Base-by-base conservation (phyloP, 1,140 invertebrate species). In the Thaumetopoea pityocampa region DNA sequence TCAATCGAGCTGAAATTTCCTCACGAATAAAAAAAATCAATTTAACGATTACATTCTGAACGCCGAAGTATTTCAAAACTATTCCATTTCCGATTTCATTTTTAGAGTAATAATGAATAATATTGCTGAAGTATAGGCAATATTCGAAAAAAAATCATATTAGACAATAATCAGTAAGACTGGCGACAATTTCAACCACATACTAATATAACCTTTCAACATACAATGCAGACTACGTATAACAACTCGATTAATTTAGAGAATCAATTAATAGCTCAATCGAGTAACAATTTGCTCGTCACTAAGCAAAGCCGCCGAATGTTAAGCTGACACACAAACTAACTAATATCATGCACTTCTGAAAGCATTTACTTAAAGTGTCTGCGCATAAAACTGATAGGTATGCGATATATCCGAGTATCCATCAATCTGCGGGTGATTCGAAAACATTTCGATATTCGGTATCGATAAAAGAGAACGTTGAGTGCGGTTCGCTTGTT, bases 311-410 rank as follows among this genome's bases (percentile, higher is more conserved):
- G n/a, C n/a, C 41, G 40, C 36, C 41, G 30, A 55, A 62, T 57
- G 48, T 46, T 63, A 56, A 64, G 61, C 59, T 41, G 55, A 41
- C 52, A 61, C 54, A n/a, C n/a, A n/a, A n/a, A 63, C 51, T 53
- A 65, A 69, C 68, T 68, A 67, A 74, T 74, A 60, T 51, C 28
- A 35, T 59, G 68, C 60, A 63, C 66, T 71, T 64, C 71, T 67
- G 58, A 55, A 65, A 54, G 57, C 71, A 72, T 76, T 76, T 64
- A 46, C 59, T 47, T 49, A 60, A 70, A 76, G 66, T 76, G 71
- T 46, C 61, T 48, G 64, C 57, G 67, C 68, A 76, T 76, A 71
- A 76, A 76, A 71, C 64, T 76, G 68, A 76, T 71, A 67, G 66
- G 66, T 66, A 65, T 64, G 67, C 71, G 54, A 71, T 76, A 76